Conservation (phyloP, 2,797 vertebrate species). For the Tokudaia tokunoshimensis region DNA sequence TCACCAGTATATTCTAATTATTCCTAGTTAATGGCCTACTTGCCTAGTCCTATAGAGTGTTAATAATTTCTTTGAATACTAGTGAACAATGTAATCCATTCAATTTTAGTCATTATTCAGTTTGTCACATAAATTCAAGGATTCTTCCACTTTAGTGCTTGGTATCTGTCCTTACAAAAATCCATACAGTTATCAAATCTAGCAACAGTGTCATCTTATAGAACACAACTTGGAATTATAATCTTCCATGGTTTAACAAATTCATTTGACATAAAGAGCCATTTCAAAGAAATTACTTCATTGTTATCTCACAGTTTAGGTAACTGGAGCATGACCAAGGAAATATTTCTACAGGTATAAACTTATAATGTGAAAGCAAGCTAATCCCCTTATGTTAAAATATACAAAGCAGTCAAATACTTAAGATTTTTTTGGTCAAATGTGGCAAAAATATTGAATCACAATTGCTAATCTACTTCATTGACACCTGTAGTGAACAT, state of each 20-base stretch:
- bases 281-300: slow-evolving; percentile 36
- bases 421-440: slow-evolving; percentile 38
- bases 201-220: slow-evolving; percentile 23
- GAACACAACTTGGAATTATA: slow-evolving; percentile 33
- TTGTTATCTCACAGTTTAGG: slow-evolving; percentile 29
- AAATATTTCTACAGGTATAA: slow-evolving; percentile 54
- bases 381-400: slow-evolving; percentile 42
- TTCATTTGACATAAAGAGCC: slow-evolving; percentile 32
- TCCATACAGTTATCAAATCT: slow-evolving; percentile 54
- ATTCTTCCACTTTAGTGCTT: slow-evolving; percentile 58
- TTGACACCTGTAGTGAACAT: background rate
- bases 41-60: background rate
- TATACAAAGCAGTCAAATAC: slow-evolving; percentile 33
- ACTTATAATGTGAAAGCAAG: slow-evolving; percentile 41
- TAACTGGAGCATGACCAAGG: slow-evolving; percentile 10
- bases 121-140: slow-evolving; percentile 28
- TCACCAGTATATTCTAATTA: slow-evolving; percentile 55
- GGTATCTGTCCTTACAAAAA: slow-evolving; percentile 51
- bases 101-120: slow-evolving; percentile 29
- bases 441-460: slow-evolving; percentile 36
- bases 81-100: slow-evolving; percentile 6
- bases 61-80: slow-evolving; percentile 59
- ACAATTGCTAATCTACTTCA: slow-evolving; percentile 23
- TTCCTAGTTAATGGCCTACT: background rate
- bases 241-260: slow-evolving; percentile 50